phyloP scores from a whole-genome alignment of 2,888 invertebrate genomes.

The Cephus runcator region DNA sequence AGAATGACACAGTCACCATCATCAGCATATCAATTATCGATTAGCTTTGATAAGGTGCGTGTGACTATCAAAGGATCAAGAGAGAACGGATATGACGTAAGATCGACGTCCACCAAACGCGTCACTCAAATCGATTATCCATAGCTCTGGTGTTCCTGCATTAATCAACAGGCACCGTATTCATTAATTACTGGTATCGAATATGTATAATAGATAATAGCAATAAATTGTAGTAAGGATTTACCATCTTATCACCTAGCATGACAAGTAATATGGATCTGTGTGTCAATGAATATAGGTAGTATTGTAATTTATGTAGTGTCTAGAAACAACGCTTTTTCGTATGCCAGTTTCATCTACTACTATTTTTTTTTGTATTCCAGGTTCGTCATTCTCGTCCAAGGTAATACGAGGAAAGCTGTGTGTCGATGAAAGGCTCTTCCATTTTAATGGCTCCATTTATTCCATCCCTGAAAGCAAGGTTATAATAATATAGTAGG shows the following conservation, averaged over 20 bases:
- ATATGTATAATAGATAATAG: slow-evolving; percentile 60
- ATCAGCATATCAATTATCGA: slow-evolving; percentile 28
- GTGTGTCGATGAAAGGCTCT: slow-evolving; percentile 26
- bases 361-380: slow-evolving; percentile 44
- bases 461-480: slow-evolving; percentile 68
- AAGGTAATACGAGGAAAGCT: slow-evolving; percentile 34
- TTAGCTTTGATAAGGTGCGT: slow-evolving; percentile 29
- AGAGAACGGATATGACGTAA: background rate
- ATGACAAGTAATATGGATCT: slow-evolving; percentile 60
- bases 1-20: slow-evolving; percentile 36
- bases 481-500: slow-evolving; percentile 7
- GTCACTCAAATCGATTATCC: background rate
- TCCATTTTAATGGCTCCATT: slow-evolving; percentile 65
- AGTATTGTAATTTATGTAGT: slow-evolving; percentile 41
- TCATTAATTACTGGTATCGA: slow-evolving; percentile 51
- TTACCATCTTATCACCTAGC: slow-evolving; percentile 60
- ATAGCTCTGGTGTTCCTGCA: slow-evolving; percentile 2
- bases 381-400: slow-evolving; percentile 41
- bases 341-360: slow-evolving; percentile 40
- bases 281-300: slow-evolving; percentile 45
- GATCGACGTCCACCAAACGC: background rate
- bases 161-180: slow-evolving; percentile 31
- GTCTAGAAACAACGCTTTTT: slow-evolving; percentile 38
- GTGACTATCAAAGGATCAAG: slow-evolving; percentile 26
- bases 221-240: slow-evolving; percentile 60